These are phyloP conservation scores for Xyrichtys novacula DNA, from an alignment of 2,797 vertebrate species.

Conservation along the genomic window DNA sequence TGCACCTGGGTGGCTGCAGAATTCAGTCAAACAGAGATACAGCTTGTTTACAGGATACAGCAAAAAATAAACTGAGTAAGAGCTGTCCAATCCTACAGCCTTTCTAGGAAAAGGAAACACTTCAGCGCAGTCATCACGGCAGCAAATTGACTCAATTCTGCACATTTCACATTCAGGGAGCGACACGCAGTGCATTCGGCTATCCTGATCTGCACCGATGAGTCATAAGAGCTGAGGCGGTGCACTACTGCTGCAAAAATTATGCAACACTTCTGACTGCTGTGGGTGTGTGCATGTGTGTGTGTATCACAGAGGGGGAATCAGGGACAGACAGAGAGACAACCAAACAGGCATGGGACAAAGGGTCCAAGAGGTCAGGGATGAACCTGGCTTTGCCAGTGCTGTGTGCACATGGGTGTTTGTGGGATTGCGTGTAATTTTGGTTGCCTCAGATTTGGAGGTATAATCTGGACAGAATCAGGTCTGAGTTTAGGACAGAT, in stretches of 20 bases:
- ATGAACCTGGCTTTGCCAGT: conserved; percentile 50
- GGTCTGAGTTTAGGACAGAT: conserved; percentile 63
- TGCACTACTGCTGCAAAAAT: conserved; percentile 43
- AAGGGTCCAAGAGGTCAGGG: conserved; percentile 56
- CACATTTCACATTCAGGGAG: conserved; percentile 52
- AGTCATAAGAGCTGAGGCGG: conserved; percentile 63
- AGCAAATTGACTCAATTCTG: conserved; percentile 46
- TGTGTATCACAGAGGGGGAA: conserved; percentile 22
- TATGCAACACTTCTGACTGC: conserved; percentile 48
- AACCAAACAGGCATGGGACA: conserved; percentile 46
- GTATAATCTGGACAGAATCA: conserved; percentile 68
- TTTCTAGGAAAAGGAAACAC: conserved; percentile 55
- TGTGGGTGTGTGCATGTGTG: conserved; percentile 3
- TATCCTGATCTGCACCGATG: conserved; percentile 49
- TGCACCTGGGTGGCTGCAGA: conserved; percentile 40
- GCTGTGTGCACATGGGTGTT: conserved; percentile 32
- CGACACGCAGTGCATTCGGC: conserved; percentile 18
- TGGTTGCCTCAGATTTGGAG: conserved; percentile 45
- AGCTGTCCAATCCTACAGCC: conserved; percentile 9
- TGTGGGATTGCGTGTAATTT: conserved; percentile 40
- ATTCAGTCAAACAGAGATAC: conserved; percentile 32
- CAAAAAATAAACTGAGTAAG: conserved; percentile 38
- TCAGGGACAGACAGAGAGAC: conserved; percentile 30
- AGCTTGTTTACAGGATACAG: conserved; percentile 17
- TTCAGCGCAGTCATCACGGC: conserved; percentile 28